A percentile compares a stretch with the other conserved stretches of the same genome.
Conservation (phyloP, 2,888 invertebrate genomes). For the Callyntrura guangdongensis region DNA sequence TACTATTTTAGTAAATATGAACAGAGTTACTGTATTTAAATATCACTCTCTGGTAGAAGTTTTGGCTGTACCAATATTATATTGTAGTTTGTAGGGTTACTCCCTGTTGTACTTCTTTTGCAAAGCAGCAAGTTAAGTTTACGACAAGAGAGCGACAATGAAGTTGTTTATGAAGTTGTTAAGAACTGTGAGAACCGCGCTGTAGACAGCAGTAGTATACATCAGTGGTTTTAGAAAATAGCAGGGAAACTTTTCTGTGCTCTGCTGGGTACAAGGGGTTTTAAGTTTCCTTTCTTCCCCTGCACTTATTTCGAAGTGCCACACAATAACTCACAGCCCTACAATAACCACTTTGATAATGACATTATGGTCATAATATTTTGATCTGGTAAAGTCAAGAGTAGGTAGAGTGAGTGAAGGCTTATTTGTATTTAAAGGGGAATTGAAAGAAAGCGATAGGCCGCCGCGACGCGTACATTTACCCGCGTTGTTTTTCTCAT, state of each 20-base stretch:
- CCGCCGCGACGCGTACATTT: not conserved
- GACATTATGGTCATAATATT: constrained; percentile 42
- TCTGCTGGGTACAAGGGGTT: not conserved
- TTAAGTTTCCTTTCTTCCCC: not conserved
- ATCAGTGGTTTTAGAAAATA: no score
- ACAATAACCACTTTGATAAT: constrained; percentile 44
- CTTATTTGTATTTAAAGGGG: constrained; percentile 15
- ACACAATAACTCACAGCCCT: not conserved
- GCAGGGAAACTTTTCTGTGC: not conserved
- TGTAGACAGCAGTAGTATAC: not conserved
- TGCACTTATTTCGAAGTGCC: not conserved
- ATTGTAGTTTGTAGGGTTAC: not conserved
- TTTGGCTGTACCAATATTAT: no score
- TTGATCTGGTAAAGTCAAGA: constrained; percentile 26
- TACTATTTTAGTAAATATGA: no score
- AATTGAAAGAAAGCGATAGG: not conserved
- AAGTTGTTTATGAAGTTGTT: constrained; percentile 64
- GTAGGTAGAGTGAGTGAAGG: no score
- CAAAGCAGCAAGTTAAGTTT: not conserved
- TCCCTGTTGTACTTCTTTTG: not conserved
- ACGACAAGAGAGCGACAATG: not conserved
- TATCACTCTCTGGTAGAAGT: no score
- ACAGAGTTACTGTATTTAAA: no score
- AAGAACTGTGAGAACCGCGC: constrained; percentile 38
- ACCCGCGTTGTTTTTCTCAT: not conserved